Conservation (phyloP, 2,113 vertebrate species). For the Theristicus caerulescens region DNA sequence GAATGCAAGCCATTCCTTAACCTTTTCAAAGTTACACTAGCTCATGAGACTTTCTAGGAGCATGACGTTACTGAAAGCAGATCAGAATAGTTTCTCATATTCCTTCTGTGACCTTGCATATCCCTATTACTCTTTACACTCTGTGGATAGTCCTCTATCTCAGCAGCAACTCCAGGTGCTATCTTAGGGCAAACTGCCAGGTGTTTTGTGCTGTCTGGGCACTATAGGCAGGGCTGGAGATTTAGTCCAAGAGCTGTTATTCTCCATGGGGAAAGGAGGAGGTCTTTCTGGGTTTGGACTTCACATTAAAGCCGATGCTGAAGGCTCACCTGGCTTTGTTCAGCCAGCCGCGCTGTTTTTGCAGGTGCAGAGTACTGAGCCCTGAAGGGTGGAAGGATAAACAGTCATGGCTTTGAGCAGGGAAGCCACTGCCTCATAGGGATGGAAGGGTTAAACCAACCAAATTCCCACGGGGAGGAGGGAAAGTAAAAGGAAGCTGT, state of each 20-base stretch:
- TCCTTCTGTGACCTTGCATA: not conserved
- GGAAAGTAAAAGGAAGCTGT: slow-evolving; percentile 34
- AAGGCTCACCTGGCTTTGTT: slow-evolving; percentile 37
- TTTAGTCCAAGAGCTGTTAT: not conserved
- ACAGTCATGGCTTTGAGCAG: not conserved
- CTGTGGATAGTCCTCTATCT: not conserved
- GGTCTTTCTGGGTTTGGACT: slow-evolving; percentile 23
- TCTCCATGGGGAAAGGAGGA: not conserved
- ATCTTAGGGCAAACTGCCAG: not conserved
- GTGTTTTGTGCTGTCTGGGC: not conserved
- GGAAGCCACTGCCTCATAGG: not conserved
- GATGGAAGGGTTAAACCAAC: slow-evolving; percentile 49
- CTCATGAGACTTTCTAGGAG: not conserved
- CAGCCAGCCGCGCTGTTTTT: not conserved
- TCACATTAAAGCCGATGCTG: slow-evolving; percentile 12
- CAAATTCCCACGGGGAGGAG: slow-evolving; percentile 49
- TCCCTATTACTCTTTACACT: fast-evolving
- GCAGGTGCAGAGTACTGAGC: slow-evolving; percentile 32
- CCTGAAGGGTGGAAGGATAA: slow-evolving; percentile 16
- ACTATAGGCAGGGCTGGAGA: not conserved
- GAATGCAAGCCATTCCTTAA: not conserved
- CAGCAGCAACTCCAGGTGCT: not conserved
- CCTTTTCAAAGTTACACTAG: not conserved
- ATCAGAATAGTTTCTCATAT: not conserved
- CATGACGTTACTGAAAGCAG: not conserved